Evolutionary conservation across 1,140 invertebrate genomes (phyloP), one percentile per base, ranked within the genome.

Genomic region (Heliothis subflexa): DNA sequence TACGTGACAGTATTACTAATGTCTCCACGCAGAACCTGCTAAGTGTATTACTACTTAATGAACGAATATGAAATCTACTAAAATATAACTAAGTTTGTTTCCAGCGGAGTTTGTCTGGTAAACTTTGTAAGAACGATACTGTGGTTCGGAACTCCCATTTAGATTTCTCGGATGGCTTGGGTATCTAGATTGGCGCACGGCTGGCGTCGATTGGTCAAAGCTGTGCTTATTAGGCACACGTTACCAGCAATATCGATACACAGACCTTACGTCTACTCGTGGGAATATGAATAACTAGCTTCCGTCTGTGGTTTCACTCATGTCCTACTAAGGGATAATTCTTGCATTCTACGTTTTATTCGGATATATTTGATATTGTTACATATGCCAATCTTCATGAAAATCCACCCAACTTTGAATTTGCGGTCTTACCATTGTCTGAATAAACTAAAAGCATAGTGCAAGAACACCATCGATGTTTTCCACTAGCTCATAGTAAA

Each of bases 161-260:
- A 12, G 40, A 47, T 61, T 14, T 64, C 61, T 47, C n/a, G 14
- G 33, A 40, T 45, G 28, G 61, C 52, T 55, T n/a, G n/a, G 16
- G 52, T 55, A 55, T 55, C 52, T n/a, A 18, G 45, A 45, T 45
- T 45, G 61, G 33, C 33, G 45, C 40, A 45, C n/a, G 61, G 59
- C n/a, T n/a, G 59, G 61, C 61, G 61, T 45, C 40, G 61, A 45
- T 64, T 45, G 61, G 61, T 64, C 61, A 64, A 64, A 64, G 33
- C 61, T 18, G 11, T 40, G 45, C 14, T 45, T 64, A 64, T 11
- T 64, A 33, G 61, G n/a, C 16, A 16, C 16, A 40, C 16, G n/a
- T 4, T 16, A 16, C 33, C 0, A 64, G 61, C 25, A 64, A 45
- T 45, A 45, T 45, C 61, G 16, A 3, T 11, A 9, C 9, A 18